phyloP scores from a whole-genome alignment of 2,888 invertebrate species.

The Eupeodes luniger region DNA sequence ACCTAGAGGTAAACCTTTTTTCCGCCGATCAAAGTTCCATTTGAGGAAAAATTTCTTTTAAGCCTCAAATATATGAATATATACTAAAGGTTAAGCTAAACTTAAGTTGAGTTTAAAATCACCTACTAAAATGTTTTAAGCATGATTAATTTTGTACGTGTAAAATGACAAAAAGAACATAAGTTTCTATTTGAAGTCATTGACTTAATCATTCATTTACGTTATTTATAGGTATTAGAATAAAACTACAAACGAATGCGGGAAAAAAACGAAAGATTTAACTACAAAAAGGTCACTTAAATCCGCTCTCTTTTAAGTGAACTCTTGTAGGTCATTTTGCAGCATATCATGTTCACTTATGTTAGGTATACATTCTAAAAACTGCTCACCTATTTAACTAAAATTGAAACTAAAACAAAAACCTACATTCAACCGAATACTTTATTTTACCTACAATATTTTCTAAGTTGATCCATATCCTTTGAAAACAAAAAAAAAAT shows the following conservation, averaged over 20 bases:
- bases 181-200: too few relatives aligned
- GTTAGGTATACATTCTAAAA: not conserved
- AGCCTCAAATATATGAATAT: too few relatives aligned
- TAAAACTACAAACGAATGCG: not conserved
- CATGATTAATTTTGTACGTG: too few relatives aligned
- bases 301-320: not conserved
- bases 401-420: not conserved
- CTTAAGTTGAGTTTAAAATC: too few relatives aligned
- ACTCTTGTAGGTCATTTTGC: not conserved
- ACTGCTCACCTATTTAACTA: constrained; percentile 11
- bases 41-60: too few relatives aligned
- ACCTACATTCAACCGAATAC: not conserved
- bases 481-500: constrained; percentile 9
- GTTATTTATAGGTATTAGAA: too few relatives aligned
- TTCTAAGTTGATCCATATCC: constrained; percentile 26
- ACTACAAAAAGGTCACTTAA: not conserved
- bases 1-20: too few relatives aligned
- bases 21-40: too few relatives aligned
- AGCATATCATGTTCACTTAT: constrained; percentile 7
- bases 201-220: too few relatives aligned
- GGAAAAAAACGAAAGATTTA: not conserved
- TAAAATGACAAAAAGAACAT: too few relatives aligned
- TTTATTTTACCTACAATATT: constrained; percentile 17
- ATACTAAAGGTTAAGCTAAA: too few relatives aligned
- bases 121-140: too few relatives aligned